phyloP scores from a whole-genome alignment of 2,888 invertebrate species.

The Rapana venosa region DNA sequence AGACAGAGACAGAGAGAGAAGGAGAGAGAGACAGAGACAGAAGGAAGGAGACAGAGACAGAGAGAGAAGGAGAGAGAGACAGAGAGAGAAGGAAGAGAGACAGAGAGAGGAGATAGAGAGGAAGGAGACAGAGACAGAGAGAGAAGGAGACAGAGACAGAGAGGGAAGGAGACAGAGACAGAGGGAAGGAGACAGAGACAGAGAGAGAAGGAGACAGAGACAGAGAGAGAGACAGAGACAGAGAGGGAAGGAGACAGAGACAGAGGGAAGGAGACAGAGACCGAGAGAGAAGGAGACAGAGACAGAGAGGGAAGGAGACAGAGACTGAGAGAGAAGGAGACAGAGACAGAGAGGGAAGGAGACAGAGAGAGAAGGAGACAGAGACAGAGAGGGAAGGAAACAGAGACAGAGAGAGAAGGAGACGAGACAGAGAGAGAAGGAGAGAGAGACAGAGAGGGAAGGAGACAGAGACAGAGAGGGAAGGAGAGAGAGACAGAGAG shows the following conservation, averaged over 20 bases:
- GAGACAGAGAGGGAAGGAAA: neutral
- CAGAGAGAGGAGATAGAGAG: neutral
- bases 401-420: neutral
- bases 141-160: neutral
- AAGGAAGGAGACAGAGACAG: slow-evolving; percentile 1
- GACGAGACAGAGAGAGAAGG: neutral
- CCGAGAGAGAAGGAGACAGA: neutral
- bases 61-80: neutral
- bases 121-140: neutral
- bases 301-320: neutral
- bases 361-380: neutral
- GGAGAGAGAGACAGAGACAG: slow-evolving; percentile 21
- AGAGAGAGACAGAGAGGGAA: neutral
- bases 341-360: neutral
- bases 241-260: neutral
- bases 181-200: neutral
- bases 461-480: neutral
- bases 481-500: neutral
- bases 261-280: neutral
- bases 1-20: neutral
- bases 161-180: neutral
- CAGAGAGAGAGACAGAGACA: neutral
- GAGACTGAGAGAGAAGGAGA: neutral
- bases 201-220: too few species aligned
- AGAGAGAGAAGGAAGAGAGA: neutral